These are phyloP conservation scores for Eledona agricola DNA, from an alignment of 2,888 invertebrate species.

Conservation along the genomic window DNA sequence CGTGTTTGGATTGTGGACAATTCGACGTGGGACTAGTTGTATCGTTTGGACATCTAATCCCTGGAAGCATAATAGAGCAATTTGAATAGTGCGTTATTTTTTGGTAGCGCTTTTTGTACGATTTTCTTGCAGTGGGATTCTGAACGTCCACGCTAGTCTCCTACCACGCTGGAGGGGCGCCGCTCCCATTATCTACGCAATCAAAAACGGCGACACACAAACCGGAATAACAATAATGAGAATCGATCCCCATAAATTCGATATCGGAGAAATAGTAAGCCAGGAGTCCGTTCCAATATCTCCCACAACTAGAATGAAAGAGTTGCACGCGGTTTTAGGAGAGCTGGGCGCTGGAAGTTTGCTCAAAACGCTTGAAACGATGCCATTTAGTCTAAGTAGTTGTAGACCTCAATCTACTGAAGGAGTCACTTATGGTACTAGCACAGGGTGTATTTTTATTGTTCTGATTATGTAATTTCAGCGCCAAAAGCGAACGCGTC, in stretches of 20 bases:
- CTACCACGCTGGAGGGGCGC: conserved; percentile 94
- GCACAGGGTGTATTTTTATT: no score
- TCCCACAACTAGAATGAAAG: conserved; percentile 70
- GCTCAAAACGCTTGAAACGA: conserved; percentile 67
- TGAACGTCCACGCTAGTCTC: conserved; percentile 93
- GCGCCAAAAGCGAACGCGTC: conserved; percentile 77
- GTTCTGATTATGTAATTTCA: conserved; percentile 59
- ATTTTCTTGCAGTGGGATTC: conserved; percentile 76
- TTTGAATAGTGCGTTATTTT: conserved; percentile 78
- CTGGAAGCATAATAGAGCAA: conserved; percentile 73
- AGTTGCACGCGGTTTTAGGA: conserved; percentile 72
- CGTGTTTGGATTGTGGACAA: conserved; percentile 57
- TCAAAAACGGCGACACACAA: conserved; percentile 80
- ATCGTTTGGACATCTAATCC: conserved; percentile 93
- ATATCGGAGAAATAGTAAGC: conserved; percentile 76
- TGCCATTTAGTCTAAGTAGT: conserved; percentile 69
- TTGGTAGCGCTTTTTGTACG: conserved; percentile 19
- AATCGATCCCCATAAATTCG: conserved; percentile 83
- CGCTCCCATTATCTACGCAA: conserved; percentile 86
- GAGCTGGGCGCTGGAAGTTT: conserved; percentile 75
- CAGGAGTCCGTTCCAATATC: conserved; percentile 68
- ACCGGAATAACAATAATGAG: conserved; percentile 91
- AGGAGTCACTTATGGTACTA: conserved; percentile 77
- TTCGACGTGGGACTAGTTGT: conserved; percentile 91
- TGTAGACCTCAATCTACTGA: conserved; percentile 69